Evolutionary conservation across 2,113 vertebrate genomes (phyloP).

Genomic region (Limanda limanda): DNA sequence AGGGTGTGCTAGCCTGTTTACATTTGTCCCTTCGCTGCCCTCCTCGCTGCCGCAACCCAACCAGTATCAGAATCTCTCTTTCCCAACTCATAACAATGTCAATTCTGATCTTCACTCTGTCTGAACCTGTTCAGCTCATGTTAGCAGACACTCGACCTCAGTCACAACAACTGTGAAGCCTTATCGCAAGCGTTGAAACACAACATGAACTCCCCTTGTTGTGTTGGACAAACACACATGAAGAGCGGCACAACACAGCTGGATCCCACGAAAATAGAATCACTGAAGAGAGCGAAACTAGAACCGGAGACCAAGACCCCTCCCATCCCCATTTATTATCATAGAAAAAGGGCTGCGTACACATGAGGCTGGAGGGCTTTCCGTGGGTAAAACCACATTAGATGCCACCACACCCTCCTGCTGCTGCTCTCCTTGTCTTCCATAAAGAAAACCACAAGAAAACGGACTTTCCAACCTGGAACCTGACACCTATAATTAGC

Average conservation of each 20-base stretch:
- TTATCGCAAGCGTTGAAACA: not conserved
- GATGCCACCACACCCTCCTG: slow-evolving; percentile 76
- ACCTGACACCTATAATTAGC: slow-evolving; percentile 79
- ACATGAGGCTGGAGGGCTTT: slow-evolving; percentile 62
- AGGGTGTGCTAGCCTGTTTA: slow-evolving; percentile 39
- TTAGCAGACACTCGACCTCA: not conserved
- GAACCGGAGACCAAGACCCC: slow-evolving; percentile 49
- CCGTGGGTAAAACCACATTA: slow-evolving; percentile 73
- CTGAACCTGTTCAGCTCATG: slow-evolving; percentile 17
- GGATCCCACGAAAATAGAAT: slow-evolving; percentile 40
- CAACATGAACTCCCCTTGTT: not conserved
- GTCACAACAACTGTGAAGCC: not conserved
- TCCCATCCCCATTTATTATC: slow-evolving; percentile 66
- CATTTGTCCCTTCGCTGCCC: slow-evolving; percentile 23
- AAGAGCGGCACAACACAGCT: not conserved
- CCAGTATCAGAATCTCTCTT: slow-evolving; percentile 3
- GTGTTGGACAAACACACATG: not conserved
- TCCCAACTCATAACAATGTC: slow-evolving; percentile 8
- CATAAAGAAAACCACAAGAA: slow-evolving; percentile 65
- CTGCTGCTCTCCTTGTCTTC: slow-evolving; percentile 52
- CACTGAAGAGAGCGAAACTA: slow-evolving; percentile 45
- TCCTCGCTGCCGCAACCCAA: slow-evolving; percentile 24
- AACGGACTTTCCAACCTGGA: slow-evolving; percentile 81
- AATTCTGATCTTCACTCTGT: slow-evolving; percentile 11
- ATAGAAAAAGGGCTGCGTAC: slow-evolving; percentile 47